phyloP scores from a whole-genome alignment of 1,140 invertebrate species.

The Megathymus violae region DNA sequence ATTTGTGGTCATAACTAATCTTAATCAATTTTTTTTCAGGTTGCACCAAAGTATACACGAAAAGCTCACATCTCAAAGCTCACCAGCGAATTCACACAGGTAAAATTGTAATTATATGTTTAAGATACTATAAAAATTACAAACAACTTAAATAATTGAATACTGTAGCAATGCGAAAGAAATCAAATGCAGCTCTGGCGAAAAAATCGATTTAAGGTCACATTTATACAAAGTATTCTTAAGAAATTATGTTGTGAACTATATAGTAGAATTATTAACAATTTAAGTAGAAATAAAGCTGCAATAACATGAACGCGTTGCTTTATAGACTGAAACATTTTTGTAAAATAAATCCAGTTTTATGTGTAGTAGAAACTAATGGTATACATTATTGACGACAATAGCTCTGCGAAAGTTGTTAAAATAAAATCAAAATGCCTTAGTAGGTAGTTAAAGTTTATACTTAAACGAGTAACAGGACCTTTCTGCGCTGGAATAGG shows the following conservation, averaged over 20 bases:
- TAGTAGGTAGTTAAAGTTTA: constrained; percentile 14
- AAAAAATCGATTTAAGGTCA: background rate
- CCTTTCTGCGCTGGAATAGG: constrained; percentile 15
- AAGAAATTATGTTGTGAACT: background rate
- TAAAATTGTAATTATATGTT: constrained; percentile 81
- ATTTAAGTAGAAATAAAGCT: background rate
- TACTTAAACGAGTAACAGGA: background rate
- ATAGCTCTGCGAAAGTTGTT: constrained; percentile 26
- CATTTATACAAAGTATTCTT: background rate
- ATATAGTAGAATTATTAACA: constrained; percentile 1
- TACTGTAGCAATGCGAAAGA: constrained; percentile 40
- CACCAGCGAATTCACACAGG: constrained; percentile 99
- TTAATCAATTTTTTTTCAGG: constrained; percentile 85
- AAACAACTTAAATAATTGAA: background rate
- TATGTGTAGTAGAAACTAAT: constrained; percentile 14
- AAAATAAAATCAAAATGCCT: constrained; percentile 22
- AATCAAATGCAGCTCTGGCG: background rate
- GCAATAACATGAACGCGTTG: no score
- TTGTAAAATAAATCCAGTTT: constrained; percentile 1
- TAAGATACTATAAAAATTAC: background rate
- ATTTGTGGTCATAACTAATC: no score
- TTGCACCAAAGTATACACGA: constrained; percentile 99
- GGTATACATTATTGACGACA: constrained; percentile 1
- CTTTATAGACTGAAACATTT: constrained; percentile 6
- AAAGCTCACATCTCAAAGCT: constrained; percentile 99